Conservation (phyloP, 2,113 vertebrate genomes). For the Falcunculus frontatus region DNA sequence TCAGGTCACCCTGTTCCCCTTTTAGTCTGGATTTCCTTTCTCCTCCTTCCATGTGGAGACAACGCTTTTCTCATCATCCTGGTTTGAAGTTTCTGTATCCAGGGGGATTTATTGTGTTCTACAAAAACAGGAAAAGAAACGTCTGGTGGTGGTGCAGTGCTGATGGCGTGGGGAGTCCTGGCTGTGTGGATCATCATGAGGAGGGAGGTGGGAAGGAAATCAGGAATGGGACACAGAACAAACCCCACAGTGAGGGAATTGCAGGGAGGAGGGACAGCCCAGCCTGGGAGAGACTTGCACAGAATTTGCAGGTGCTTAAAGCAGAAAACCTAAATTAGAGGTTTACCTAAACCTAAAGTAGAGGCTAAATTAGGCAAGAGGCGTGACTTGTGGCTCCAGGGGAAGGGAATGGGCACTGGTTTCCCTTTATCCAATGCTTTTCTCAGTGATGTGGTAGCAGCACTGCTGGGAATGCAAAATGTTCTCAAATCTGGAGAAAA, state of each 20-base stretch:
- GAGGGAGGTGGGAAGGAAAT: background rate
- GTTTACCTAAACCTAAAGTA: too few relatives aligned
- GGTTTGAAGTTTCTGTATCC: background rate
- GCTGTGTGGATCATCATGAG: background rate
- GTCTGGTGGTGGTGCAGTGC: background rate
- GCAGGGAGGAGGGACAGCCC: background rate
- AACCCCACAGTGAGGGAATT: background rate
- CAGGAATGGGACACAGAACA: background rate
- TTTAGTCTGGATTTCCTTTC: background rate
- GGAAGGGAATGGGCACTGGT: background rate
- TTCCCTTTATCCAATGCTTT: background rate
- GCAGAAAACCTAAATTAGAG: background rate
- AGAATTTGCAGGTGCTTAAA: background rate
- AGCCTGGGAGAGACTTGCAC: background rate
- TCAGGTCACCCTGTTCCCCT: background rate
- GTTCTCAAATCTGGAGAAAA: background rate
- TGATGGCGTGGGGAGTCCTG: background rate
- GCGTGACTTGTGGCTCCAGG: background rate
- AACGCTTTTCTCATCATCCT: rapidly evolving
- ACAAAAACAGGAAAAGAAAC: background rate
- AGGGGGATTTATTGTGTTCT: background rate
- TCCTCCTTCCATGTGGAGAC: background rate
- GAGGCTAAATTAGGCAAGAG: background rate
- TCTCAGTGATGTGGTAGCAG: background rate
- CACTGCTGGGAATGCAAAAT: background rate